phyloP scores from a whole-genome alignment of 2,113 vertebrate species.

The Lanius collurio region DNA sequence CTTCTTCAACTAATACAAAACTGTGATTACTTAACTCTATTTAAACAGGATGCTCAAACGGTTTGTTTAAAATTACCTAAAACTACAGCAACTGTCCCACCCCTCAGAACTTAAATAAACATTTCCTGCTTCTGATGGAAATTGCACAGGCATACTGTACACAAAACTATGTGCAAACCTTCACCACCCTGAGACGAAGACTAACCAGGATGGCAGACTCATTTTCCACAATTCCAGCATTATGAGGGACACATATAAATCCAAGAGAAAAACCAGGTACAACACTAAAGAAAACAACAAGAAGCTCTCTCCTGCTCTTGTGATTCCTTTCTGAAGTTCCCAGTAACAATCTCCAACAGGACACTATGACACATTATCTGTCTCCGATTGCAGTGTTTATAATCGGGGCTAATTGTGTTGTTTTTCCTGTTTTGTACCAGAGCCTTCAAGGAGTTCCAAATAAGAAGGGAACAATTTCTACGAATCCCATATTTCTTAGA shows the following conservation, averaged over 20 bases:
- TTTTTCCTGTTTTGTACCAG: conserved; percentile 41
- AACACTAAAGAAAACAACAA: neutral
- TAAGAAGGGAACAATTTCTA: neutral
- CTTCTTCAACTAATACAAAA: conserved; percentile 43
- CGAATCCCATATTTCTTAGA: neutral
- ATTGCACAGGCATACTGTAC: conserved; percentile 32
- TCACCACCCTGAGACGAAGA: neutral
- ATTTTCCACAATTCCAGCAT: neutral
- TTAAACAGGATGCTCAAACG: conserved; percentile 88
- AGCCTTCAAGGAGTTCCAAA: conserved; percentile 6
- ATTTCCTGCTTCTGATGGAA: conserved; percentile 88
- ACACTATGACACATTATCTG: neutral
- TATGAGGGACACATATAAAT: neutral
- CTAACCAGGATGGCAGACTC: neutral
- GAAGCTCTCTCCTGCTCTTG: neutral
- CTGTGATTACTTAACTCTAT: conserved; percentile 68
- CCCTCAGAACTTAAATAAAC: conserved; percentile 86
- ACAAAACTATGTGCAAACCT: neutral
- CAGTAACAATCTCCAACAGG: neutral
- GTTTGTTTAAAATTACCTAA: conserved; percentile 89
- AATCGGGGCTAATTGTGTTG: neutral
- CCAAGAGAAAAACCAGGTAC: neutral
- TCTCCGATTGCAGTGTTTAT: conserved; percentile 27
- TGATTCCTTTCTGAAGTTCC: conserved; percentile 23
- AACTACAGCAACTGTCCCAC: conserved; percentile 79